These are phyloP conservation scores for Sturnira hondurensis DNA, from an alignment of 2,113 vertebrate species.

Conservation along the genomic window DNA sequence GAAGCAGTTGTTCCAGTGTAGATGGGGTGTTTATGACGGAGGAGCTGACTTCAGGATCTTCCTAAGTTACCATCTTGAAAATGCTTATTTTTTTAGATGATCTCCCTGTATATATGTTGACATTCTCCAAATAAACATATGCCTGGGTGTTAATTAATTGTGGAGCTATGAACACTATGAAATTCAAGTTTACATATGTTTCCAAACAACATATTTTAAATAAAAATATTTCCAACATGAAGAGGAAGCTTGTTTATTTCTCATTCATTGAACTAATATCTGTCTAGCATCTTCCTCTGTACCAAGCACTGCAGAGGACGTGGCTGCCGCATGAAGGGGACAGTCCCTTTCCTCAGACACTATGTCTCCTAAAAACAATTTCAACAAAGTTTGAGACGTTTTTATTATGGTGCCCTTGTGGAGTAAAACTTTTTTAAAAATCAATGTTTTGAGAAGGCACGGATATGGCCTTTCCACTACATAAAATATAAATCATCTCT, in stretches of 20 bases:
- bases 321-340: not conserved
- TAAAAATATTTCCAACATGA: constrained; percentile 47
- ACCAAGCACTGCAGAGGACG: not conserved
- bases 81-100: constrained; percentile 22
- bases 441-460: not conserved
- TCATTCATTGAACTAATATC: not conserved
- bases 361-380: not conserved
- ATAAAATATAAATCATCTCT: constrained; percentile 52
- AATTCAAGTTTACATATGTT: constrained; percentile 64
- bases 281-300: not conserved
- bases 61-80: not conserved
- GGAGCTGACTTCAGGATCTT: not conserved
- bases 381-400: not conserved
- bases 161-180: constrained; percentile 51
- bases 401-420: not conserved
- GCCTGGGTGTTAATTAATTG: constrained; percentile 48
- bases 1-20: not conserved
- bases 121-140: constrained; percentile 54
- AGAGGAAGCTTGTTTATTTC: constrained; percentile 40
- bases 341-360: not conserved
- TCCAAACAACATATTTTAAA: constrained; percentile 66
- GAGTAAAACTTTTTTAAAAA: not conserved
- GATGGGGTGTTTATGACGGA: not conserved
- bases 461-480: constrained; percentile 29
- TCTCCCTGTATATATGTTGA: not conserved